Base-by-base conservation (phyloP, 2,888 invertebrate genomes). In the Idaea biselata region DNA sequence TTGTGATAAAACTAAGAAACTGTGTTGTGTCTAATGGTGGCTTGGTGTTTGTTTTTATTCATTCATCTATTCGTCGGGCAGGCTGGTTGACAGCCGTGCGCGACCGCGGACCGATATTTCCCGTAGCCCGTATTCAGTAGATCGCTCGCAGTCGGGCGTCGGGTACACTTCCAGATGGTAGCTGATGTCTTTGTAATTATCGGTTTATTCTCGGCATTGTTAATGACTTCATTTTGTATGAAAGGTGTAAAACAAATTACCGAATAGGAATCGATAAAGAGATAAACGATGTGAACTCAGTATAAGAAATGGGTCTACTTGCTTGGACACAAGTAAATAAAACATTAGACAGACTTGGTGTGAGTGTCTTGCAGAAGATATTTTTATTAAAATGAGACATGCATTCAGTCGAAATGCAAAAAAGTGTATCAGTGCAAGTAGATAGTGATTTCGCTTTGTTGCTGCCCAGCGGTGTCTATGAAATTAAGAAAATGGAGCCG, bases 401-500 rank as follows among this genome's bases (percentile, higher is more conserved):
- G 93, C 87, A 91, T 88, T 86, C 91, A 76, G 80, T 86, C 90
- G 92, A 91, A 87, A 94, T 94, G 94, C 94, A 94, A 93, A 95
- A 94, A 93, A 95, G 95, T 94, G 96, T 96, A 82, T 96, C 96
- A 86, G 96, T 96, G 89, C 96, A 96, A 95, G 96, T 96, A 91
- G 95, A 95, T 94, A 96, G 95, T 95, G 96, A 96, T 94, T 95
- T 96, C 93, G 95, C 96, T 83, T 93, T 96, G 91, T 93, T 96
- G 83, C 93, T 96, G 84, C 95, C 96, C 74, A 95, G 95, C 92
- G 95, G 96, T 91, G 94, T 95, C 76, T 96, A 96, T 93, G 96
- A 96, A 93, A 95, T 96, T 80, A 96, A 95, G 89, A 95, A 95
- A 94, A 97, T 97, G 97, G 97, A 97, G 94, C 95, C 96, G 81